These are phyloP conservation scores for Ariolimax columbianus DNA, from an alignment of 2,888 invertebrate genomes.

Conservation along the genomic window DNA sequence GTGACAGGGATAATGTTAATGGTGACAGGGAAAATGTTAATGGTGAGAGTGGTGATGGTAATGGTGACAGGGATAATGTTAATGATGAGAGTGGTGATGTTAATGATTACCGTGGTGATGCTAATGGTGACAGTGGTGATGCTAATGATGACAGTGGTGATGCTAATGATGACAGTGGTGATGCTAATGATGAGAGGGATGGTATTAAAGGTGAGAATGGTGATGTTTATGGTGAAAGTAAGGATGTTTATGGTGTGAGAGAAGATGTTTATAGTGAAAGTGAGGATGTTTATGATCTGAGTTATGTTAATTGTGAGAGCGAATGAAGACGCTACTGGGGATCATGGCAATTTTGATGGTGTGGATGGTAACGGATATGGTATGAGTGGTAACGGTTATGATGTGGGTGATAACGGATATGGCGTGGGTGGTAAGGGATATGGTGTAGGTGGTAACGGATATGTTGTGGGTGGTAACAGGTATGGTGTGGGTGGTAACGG, in stretches of 20 bases:
- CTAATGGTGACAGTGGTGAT: neutral
- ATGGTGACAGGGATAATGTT: neutral
- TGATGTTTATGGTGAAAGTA: neutral
- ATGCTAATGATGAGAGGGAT: neutral
- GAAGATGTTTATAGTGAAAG: neutral
- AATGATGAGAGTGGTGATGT: neutral
- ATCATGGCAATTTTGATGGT: no score
- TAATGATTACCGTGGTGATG: neutral
- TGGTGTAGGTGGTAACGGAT: no score
- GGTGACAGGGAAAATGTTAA: neutral
- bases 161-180: neutral
- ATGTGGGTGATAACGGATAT: no score
- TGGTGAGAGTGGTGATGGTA: neutral
- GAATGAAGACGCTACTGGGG: no score
- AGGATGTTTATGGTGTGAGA: neutral
- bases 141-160: neutral
- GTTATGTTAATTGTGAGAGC: no score
- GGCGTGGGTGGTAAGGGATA: no score
- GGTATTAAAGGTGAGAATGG: neutral
- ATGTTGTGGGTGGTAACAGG: no score
- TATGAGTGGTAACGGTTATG: no score
- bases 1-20: neutral
- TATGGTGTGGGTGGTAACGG: no score
- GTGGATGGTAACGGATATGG: no score
- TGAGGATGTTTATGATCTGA: neutral